Base-by-base conservation (phyloP, 2,797 vertebrate species). In the Champsocephalus esox region DNA sequence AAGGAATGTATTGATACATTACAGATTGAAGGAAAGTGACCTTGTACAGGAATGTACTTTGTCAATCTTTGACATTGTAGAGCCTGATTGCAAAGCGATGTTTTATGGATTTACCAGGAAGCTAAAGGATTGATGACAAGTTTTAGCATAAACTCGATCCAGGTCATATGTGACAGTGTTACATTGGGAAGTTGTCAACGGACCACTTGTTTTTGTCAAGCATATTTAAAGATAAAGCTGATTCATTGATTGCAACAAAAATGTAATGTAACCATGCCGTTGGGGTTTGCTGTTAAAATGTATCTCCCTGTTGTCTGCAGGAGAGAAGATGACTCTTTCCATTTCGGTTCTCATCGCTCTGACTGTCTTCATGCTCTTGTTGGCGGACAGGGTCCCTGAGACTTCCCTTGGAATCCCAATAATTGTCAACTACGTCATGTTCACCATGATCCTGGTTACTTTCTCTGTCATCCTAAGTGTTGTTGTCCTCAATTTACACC, bases 291-390 rank as follows among this genome's bases (percentile, higher is more conserved):
- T 65, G 24, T 75, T 63, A 9, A 45, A 43, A 69, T 45, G 43
- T 4, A 65, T 74, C 41, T 48, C 6, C 0, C 12, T 55, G 63
- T 52, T 11, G 7, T 79, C 12, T 64, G 19, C 90, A 98, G 97
- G 97, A 58, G 97, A 98, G 93, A 98, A 98, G 93, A 96, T 98
- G 96, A 96, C 96, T 12, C 96, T 98, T 16, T 97, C 97, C 32
- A 98, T 98, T 83, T 98, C 97, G 0, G 96, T 97, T 24, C 94
- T 98, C 75, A 95, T 98, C 61, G 95, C 97, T 49, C 94, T 97
- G 28, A 98, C 97, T 21, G 97, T 98, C 82, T 98, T 98, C 91
- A 94, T 98, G 91, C 92, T 98, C 56, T 94, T 98, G 88, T 88
- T 98, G 93, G 97, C 97, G 0, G 95, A 97, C 91, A 98, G 91